Evolutionary conservation across 2,888 invertebrate species (phyloP), one percentile per base, ranked within the genome.

Genomic region (Ferdinandea cuprea): DNA sequence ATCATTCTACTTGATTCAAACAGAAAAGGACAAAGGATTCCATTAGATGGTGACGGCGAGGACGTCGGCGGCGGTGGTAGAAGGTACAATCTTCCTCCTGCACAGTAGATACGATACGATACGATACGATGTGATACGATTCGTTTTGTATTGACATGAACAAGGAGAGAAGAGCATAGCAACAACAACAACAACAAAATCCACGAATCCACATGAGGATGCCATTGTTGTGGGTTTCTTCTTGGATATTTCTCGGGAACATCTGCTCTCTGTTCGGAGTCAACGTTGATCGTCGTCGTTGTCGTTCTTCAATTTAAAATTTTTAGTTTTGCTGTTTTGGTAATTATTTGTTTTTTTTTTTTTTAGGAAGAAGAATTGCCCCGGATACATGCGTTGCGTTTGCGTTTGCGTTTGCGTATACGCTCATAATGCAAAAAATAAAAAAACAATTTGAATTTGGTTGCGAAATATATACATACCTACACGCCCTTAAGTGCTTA

Each of bases 211-310:
- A 68, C 32, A 19, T 68, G 66, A 37, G 63, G 66, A 73, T 78
- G 56, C 35, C 52, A 61, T 44, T 52, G 25, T 25, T 40, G 71
- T 72, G 65, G 78, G 50, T 72, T 73, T 28, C 54, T 56, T 42
- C 54, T 56, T 42, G 42, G 5, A 76, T 46, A 44, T 71, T 61
- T 40, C 21, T 72, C 32, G n/a, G 30, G 19, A 69, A 80, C 80
- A 80, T 80, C 80, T 80, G 80, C 74, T 80, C 79, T 37, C 74
- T 74, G 74, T 59, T 74, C 21, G 73, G 66, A 74, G 66, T 79
- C 32, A n/a, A n/a, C 15, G 50, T 71, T 59, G 40, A 50, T 72
- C n/a, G 13, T 37, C 61, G 46, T 30, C 50, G 32, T 30, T 42
- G 32, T 72, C 58, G 19, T 74, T 73, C 65, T 35, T 58, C 56